Conservation (phyloP, 2,888 invertebrate genomes). For the Quadriops clusia region DNA sequence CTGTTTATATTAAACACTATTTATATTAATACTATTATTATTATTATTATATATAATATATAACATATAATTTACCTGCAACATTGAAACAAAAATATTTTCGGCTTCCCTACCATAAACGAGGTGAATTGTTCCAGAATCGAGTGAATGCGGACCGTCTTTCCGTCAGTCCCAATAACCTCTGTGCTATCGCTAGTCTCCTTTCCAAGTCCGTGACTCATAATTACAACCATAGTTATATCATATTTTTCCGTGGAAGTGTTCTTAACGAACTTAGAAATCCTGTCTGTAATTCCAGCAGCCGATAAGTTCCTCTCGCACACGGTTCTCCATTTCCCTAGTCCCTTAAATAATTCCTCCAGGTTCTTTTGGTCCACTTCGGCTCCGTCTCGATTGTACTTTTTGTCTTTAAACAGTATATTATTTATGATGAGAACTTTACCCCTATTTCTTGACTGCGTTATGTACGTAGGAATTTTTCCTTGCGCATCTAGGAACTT, state of each 20-base stretch:
- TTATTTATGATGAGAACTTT: constrained; percentile 31
- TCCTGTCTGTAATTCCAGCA: too few species aligned
- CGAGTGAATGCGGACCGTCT: constrained; percentile 38
- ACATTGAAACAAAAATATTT: constrained; percentile 62
- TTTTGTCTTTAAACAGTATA: constrained; percentile 24
- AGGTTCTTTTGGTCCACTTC: constrained; percentile 46
- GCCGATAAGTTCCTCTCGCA: too few species aligned
- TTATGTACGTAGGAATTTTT: constrained; percentile 25
- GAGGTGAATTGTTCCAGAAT: constrained; percentile 51
- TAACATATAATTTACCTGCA: constrained; percentile 51
- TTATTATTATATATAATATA: too few species aligned
- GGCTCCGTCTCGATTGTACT: constrained; percentile 41
- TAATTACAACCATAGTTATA: constrained; percentile 51
- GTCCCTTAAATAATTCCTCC: constrained; percentile 45
- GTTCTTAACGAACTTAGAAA: too few species aligned
- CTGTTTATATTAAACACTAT: too few species aligned
- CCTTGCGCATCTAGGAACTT: constrained; percentile 13
- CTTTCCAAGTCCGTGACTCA: constrained; percentile 50
- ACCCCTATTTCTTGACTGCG: constrained; percentile 24
- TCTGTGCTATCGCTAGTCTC: constrained; percentile 40
- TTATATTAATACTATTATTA: too few species aligned
- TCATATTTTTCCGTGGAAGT: too few species aligned
- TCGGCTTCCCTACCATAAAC: constrained; percentile 48
- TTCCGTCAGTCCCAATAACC: constrained; percentile 48
- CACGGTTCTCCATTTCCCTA: too few species aligned